Evolutionary conservation across 2,797 vertebrate genomes (phyloP), one percentile per base, ranked within the genome.

Genomic region (Brachyrhaphis roseni): DNA sequence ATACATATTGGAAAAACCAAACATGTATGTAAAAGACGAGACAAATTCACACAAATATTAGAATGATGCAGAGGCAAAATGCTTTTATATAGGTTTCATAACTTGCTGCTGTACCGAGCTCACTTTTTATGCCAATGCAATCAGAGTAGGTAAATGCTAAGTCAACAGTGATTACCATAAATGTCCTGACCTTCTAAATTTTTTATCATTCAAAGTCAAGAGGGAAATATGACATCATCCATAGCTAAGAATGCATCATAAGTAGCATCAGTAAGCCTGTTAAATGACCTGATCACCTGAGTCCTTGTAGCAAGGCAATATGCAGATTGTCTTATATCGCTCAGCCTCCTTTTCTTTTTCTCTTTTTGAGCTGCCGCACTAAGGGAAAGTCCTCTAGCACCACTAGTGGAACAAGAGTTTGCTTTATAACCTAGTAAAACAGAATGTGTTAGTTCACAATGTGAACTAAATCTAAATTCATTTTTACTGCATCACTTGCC

Each of bases 401-500:
- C 4, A 78, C 73, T 72, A 66, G 77, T 47, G 57, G 66, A 26
- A 72, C 43, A 34, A 72, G 28, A 77, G 80, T 78, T 72, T 82
- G 31, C 76, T 76, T 85, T 81, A 76, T 79, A 84, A 74, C 78
- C 41, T 66, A 68, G 76, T 75, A 72, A 87, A 85, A 84, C 82
- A 75, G 78, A 76, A 73, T 57, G 55, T 78, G 77, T 39, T 20
- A 80, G 82, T 87, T 82, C 77, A 83, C 79, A 79, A 64, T 36
- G 47, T 43, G 47, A 31, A 51, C 76, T 80, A 79, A 81, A 86
- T 81, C 72, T 68, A 7, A 45, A 36, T 74, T 36, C 18, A 18
- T 80, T 80, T 88, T 81, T 45, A 41, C 79, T 79, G 1, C 74
- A 62, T 80, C 74, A 43, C 28, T 74, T n/a, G 36, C 43, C 72